Base-by-base conservation (phyloP, 2,888 invertebrate genomes). In the Lepetodrilus schrolli region DNA sequence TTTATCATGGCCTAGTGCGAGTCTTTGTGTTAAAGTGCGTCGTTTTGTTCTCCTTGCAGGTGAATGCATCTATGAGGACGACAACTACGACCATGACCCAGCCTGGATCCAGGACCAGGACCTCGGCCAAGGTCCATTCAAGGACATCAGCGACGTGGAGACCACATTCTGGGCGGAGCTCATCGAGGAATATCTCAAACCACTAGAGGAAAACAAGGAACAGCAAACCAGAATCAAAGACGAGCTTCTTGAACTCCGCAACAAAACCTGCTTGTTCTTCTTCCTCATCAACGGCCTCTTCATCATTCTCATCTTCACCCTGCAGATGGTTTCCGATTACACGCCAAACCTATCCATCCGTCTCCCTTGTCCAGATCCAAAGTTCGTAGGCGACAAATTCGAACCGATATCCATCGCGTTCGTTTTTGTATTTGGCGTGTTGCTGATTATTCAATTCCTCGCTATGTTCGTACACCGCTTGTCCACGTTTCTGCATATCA, bases 401-500 rank as follows among this genome's bases (percentile, higher is more conserved):
- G 83, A 85, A 36, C 83, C 83, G 65, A 85, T 85, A 66, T 82
- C 83, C 37, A 78, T 85, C 5, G 82, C 83, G 1, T 85, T 85
- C 48, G 81, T 83, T 21, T 74, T 82, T 2, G 81, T 83, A 23
- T 85, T 85, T 65, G 85, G 85, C 13, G 21, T 85, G 8, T 71
- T 84, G 70, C 74, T 85, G 68, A 68, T 82, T 21, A 70, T 84
- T n/a, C 85, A 85, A 74, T 82, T 83, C 43, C 93, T 95, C 72
- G 98, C 97, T 83, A 99, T 99, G 98, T 93, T 99, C 92, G 96
- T 98, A 93, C 99, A 99, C 95, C 94, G 99, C 86, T 97, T 98
- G 89, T 97, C 97, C 88, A 99, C 99, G 0, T 92, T 99, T 76
- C 95, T 98, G 1, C 99, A 99, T 90, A 98, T 99, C 88, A 92